phyloP scores from a whole-genome alignment of 2,797 vertebrate genomes.

The Aphelocoma californica region DNA sequence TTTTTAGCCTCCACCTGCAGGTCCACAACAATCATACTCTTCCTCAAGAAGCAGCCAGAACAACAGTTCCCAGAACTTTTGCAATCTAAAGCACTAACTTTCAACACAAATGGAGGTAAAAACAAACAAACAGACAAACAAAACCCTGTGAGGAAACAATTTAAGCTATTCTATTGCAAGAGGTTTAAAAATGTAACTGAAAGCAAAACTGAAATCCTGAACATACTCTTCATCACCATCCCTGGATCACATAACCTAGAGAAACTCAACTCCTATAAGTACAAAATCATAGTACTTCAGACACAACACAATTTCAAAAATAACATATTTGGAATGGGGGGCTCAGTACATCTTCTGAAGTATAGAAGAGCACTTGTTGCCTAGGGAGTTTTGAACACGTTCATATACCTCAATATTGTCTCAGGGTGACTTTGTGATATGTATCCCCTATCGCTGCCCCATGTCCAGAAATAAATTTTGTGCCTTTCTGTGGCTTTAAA shows the following conservation, averaged over 20 bases:
- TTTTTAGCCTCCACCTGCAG: not conserved
- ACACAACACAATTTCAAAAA: not conserved
- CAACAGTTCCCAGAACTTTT: not conserved
- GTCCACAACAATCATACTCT: not conserved
- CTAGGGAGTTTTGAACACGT: not conserved
- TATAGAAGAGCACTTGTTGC: not conserved
- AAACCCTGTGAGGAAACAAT: not conserved
- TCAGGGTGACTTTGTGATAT: too few species aligned
- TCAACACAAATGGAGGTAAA: not conserved
- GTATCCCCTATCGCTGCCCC: too few species aligned
- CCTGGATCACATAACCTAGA: rapidly evolving
- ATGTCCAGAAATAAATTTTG: too few species aligned
- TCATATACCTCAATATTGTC: not conserved
- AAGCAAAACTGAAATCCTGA: not conserved
- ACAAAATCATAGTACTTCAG: not conserved
- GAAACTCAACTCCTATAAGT: not conserved
- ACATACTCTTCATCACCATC: not conserved
- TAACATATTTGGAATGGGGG: not conserved
- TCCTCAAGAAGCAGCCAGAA: not conserved
- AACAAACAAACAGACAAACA: not conserved
- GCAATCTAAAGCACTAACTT: not conserved
- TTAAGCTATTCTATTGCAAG: not conserved
- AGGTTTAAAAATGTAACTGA: not conserved
- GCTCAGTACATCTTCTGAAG: not conserved
- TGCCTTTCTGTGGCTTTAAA: too few species aligned